Conservation (phyloP, 2,113 vertebrate species). For the Bos taurus region DNA sequence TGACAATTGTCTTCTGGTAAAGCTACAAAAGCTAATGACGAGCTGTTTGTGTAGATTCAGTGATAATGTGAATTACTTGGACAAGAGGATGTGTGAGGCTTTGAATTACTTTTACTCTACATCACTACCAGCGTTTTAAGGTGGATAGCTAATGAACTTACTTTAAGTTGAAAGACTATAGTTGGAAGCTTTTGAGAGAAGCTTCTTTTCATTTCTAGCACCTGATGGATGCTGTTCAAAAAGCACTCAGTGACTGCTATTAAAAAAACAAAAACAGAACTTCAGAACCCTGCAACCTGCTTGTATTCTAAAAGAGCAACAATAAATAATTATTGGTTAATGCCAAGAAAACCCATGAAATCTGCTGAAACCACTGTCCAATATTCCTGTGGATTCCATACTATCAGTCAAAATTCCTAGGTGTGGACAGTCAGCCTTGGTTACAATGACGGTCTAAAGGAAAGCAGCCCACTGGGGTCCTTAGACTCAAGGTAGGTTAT, state of each 20-base stretch:
- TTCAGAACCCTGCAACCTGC: not conserved
- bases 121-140: constrained; percentile 71
- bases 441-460: not conserved
- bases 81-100: constrained; percentile 63
- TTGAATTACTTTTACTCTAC: constrained; percentile 54
- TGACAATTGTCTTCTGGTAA: constrained; percentile 82
- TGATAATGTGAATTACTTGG: constrained; percentile 60
- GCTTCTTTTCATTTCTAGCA: constrained; percentile 29
- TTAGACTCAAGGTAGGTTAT: constrained; percentile 48
- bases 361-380: not conserved
- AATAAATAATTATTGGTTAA: not conserved
- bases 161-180: constrained; percentile 36
- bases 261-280: constrained; percentile 2
- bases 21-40: constrained; percentile 78
- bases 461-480: constrained; percentile 42
- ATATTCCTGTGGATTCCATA: not conserved
- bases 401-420: not conserved
- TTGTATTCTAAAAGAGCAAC: constrained; percentile 19
- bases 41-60: constrained; percentile 74
- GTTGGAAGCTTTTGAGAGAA: not conserved
- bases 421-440: not conserved
- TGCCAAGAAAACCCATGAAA: not conserved
- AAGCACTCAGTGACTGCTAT: not conserved
- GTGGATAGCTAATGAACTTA: constrained; percentile 58
- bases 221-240: constrained; percentile 49